Evolutionary conservation across 2,113 vertebrate genomes (phyloP), one percentile per base, ranked within the genome.

Genomic region (Brachirus orientalis): DNA sequence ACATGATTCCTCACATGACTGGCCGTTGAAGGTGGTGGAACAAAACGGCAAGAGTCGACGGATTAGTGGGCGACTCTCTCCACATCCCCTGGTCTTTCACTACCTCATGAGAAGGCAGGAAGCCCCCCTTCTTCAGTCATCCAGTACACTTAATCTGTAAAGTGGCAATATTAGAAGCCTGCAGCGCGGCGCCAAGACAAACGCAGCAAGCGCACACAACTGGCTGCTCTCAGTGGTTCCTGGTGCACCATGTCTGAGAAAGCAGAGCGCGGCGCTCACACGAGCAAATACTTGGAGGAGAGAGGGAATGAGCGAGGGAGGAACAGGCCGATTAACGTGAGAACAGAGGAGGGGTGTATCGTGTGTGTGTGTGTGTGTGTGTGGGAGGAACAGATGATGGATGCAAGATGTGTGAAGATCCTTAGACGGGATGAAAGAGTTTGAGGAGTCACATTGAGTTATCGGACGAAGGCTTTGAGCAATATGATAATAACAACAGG

Each of bases 361-460:
- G 8, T 74, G 82, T 81, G 88, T 85, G 81, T 28, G 28, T 28
- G 28, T 28, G 28, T 28, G 28, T 28, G 8, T 75, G 82, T 82
- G 89, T 86, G 80, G 89, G 89, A 89, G 83, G 79, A 71, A 81
- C 69, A 44, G 33, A 79, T 87, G 85, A 91, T 87, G 79, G 84
- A 87, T 85, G 56, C 85, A 90, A 91, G 91, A 91, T 90, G 88
- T 89, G 83, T 86, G 80, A 85, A 88, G 84, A 75, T 82, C 77
- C 71, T 76, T 4, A 28, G 38, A 53, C 67, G 63, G 56, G 78
- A 88, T 87, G 76, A 89, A 90, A 87, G 83, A 56, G 51, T 69
- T 80, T 7, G 61, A 72, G 57, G 67, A 88, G 80, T 84, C 74
- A 54, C 56, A 67, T 64, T 80, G 86, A 88, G 70, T 76, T 87